Evolutionary conservation across 2,888 invertebrate genomes (phyloP), one percentile per base, ranked within the genome.

Genomic region (Nemotelus nigrinus): DNA sequence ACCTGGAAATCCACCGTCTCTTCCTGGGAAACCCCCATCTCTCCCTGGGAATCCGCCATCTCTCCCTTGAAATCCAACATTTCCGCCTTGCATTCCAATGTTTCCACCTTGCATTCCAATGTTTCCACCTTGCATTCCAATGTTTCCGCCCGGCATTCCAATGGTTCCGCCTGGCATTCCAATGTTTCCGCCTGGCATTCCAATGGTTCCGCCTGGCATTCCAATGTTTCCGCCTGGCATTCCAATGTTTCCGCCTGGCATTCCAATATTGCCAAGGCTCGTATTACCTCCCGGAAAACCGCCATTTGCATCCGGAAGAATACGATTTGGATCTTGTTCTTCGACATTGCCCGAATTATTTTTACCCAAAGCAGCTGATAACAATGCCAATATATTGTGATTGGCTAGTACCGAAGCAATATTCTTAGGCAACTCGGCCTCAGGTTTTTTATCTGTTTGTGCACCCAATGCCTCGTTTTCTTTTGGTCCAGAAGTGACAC

Each of bases 401-500:
- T 76, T 67, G 44, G 76, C 64, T 39, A 76, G 39, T 8, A 63
- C 76, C 2, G 76, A 65, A 3, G 76, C 64, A 43, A 76, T 39
- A 58, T 72, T 72, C 41, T 45, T 4, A 6, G 70, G 70, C 10
- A 70, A 8, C 8, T 25, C 65, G 10, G 45, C 4, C n/a, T 63
- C 63, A 39, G 63, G 63, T 43, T 25, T 25, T 25, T 25, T 25
- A 25, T 25, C 25, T 50, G 45, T 4, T 58, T n/a, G 58, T 58
- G 6, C 41, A 3, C 4, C 39, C 60, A 39, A 2, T 67, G 64
- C 60, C 76, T 5, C 58, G 53, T 64, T 7, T 58, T 58, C 7
- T 50, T 58, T 43, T 70, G 60, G 76, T 83, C 83, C 45, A 80
- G 81, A n/a, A 81, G 82, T 74, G 84, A 83, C 84, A 84, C 83